phyloP scores from a whole-genome alignment of 2,888 invertebrate species.

The Nemapogon koenigi region DNA sequence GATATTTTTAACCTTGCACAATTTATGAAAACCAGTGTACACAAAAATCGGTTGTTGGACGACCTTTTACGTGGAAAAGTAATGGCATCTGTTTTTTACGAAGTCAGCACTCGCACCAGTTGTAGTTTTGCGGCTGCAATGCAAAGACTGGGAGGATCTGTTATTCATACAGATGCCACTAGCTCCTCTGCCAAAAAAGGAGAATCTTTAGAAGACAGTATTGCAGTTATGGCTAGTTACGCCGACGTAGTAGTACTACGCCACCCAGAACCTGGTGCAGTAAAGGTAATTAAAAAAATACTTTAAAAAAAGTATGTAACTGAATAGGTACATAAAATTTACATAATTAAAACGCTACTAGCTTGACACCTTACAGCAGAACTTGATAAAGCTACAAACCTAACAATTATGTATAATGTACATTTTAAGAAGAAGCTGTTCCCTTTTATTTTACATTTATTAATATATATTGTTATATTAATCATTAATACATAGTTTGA shows the following conservation, averaged over 20 bases:
- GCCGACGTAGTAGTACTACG: constrained; percentile 93
- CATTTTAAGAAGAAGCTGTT: too few species aligned
- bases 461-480: too few species aligned
- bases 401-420: too few species aligned
- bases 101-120: constrained; percentile 95
- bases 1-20: constrained; percentile 95
- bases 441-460: too few species aligned
- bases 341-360: too few species aligned
- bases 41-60: constrained; percentile 83
- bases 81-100: constrained; percentile 96
- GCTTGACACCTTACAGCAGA: too few species aligned
- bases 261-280: constrained; percentile 93
- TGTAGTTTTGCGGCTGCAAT: constrained; percentile 97
- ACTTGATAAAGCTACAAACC: too few species aligned
- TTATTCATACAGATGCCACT: constrained; percentile 87
- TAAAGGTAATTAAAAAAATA: constrained; percentile 68
- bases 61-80: constrained; percentile 90
- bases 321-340: too few species aligned
- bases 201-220: constrained; percentile 90
- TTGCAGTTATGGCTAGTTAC: constrained; percentile 89
- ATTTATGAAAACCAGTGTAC: constrained; percentile 79
- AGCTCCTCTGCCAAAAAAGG: constrained; percentile 97
- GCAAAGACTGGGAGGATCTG: constrained; percentile 93
- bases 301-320: too few species aligned
- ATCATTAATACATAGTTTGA: too few species aligned